Evolutionary conservation across 2,888 invertebrate genomes (phyloP).

Genomic region (Entomobrya multifasciata): DNA sequence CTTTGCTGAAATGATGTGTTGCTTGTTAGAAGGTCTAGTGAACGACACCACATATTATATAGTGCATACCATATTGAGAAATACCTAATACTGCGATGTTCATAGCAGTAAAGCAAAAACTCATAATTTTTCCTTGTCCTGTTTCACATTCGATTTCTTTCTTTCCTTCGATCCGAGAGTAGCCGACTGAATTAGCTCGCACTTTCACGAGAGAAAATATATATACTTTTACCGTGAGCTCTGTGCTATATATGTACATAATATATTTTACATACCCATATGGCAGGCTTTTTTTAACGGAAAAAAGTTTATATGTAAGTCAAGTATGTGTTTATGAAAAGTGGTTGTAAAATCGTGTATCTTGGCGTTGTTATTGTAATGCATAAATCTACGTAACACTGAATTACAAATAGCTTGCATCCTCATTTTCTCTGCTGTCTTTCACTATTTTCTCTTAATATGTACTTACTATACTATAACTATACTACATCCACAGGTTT

Average conservation of each 20-base stretch:
- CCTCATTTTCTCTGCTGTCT: neutral
- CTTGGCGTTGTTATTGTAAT: neutral
- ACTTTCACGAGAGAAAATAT: slow-evolving; percentile 45
- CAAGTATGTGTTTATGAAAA: slow-evolving; percentile 10
- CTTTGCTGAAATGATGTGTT: neutral
- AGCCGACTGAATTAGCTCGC: slow-evolving; percentile 64
- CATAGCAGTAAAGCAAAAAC: slow-evolving; percentile 5
- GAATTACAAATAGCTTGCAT: too few species aligned
- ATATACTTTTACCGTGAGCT: slow-evolving; percentile 12
- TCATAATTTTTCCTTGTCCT: slow-evolving; percentile 57
- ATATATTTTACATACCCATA: too few species aligned
- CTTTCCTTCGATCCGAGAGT: slow-evolving; percentile 52
- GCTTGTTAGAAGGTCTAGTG: slow-evolving; percentile 24
- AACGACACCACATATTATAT: slow-evolving; percentile 45
- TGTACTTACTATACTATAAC: too few species aligned
- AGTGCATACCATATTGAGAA: slow-evolving; percentile 58
- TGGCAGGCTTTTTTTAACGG: slow-evolving; percentile 54
- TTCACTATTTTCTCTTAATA: too few species aligned
- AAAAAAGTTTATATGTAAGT: too few species aligned
- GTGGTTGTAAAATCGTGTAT: neutral
- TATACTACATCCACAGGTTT: slow-evolving; percentile 11
- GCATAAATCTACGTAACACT: neutral
- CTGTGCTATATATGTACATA: slow-evolving; percentile 8
- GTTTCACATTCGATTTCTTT: slow-evolving; percentile 71
- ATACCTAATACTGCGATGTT: too few species aligned